Evolutionary conservation across 2,797 vertebrate genomes (phyloP).

Genomic region (Florisuga fusca): DNA sequence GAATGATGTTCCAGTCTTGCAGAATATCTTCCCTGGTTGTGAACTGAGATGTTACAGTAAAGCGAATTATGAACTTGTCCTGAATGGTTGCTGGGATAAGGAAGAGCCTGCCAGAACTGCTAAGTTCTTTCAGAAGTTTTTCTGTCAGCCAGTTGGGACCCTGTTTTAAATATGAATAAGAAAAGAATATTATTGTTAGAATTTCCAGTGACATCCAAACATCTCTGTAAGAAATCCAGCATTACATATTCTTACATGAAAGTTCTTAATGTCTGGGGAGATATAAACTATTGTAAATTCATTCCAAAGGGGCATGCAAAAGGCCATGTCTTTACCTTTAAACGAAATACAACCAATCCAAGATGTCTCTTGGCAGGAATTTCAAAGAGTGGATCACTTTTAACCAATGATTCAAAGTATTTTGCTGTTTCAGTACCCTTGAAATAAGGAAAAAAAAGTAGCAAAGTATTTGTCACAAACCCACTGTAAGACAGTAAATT

Average conservation of each 20-base stretch:
- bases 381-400: conserved; percentile 89
- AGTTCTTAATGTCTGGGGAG: neutral
- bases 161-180: conserved; percentile 74
- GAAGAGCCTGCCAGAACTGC: conserved; percentile 87
- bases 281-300: neutral
- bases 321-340: conserved; percentile 82
- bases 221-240: neutral
- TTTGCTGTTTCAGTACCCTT: conserved; percentile 94
- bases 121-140: conserved; percentile 88
- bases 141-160: conserved; percentile 90
- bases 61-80: conserved; percentile 92
- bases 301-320: neutral
- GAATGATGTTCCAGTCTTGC: conserved; percentile 91
- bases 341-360: conserved; percentile 93
- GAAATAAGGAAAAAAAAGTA: neutral
- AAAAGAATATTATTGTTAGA: neutral
- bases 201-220: neutral
- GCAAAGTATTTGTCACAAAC: neutral
- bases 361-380: conserved; percentile 93
- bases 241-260: neutral
- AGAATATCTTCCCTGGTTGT: conserved; percentile 90
- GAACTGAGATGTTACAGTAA: conserved; percentile 94
- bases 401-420: conserved; percentile 91
- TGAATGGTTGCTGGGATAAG: conserved; percentile 90
- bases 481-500: neutral